Conservation (phyloP, 2,797 vertebrate genomes). For the Falco naumanni region DNA sequence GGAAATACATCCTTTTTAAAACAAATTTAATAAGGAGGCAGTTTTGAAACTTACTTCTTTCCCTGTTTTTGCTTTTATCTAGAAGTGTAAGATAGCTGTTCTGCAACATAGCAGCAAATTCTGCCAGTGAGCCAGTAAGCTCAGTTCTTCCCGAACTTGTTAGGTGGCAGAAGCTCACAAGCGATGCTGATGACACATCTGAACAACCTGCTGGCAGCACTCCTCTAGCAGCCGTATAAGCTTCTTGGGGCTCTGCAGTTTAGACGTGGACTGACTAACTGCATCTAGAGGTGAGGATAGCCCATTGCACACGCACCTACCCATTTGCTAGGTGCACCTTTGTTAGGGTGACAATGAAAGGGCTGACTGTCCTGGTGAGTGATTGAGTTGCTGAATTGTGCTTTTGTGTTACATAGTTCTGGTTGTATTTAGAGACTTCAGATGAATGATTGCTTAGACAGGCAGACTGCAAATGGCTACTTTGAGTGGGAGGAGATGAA, state of each 20-base stretch:
- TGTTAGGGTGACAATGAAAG: not conserved
- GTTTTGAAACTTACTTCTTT: not conserved
- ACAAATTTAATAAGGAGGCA: not conserved
- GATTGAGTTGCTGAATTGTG: not conserved
- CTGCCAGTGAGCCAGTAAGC: not conserved
- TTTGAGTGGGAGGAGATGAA: not conserved
- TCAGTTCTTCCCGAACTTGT: slow-evolving; percentile 35
- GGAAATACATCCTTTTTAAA: not conserved
- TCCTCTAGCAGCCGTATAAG: not conserved
- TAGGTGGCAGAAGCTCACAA: slow-evolving; percentile 27
- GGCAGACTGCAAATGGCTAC: not conserved
- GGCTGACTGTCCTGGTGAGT: not conserved
- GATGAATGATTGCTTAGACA: not conserved
- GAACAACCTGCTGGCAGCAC: not conserved
- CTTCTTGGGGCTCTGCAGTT: not conserved
- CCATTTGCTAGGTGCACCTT: not conserved
- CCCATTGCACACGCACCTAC: accelerated
- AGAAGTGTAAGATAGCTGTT: not conserved
- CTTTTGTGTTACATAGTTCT: not conserved
- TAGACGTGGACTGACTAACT: not conserved
- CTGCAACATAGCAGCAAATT: not conserved
- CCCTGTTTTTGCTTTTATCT: not conserved
- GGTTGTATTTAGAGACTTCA: not conserved
- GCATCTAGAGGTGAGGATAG: slow-evolving; percentile 11
- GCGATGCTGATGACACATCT: not conserved